Evolutionary conservation across 2,888 invertebrate species (phyloP), one percentile per base, ranked within the genome.

Genomic region (Prosopocoilus inquinatus): DNA sequence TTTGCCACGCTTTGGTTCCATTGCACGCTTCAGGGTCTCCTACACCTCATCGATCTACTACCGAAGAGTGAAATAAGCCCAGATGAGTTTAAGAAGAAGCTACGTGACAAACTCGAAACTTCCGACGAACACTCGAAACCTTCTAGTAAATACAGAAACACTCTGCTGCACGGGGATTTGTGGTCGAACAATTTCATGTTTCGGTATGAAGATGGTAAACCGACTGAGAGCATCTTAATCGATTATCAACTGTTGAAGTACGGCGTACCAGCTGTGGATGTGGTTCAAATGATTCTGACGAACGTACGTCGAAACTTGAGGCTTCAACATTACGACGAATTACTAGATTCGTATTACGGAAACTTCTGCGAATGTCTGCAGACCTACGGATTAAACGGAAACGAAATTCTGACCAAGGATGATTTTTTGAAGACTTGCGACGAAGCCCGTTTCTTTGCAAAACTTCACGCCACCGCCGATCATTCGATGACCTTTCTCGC

Each of bases 151-250:
- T 57, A 62, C 20, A 59, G 52, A 50, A 57, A 50, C 13, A 66
- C 69, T 3, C 28, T 71, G 3, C 43, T 70, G 2, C 74, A 74
- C 50, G 67, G 69, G 16, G 73, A 74, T 57, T 51, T 73, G 33
- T 74, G 74, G 74, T 58, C 60, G 2, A 73, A 70, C 43, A 74
- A 74, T 55, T 70, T 74, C 46, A 57, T 74, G 15, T 70, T 67
- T 58, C 54, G 51, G 20, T 71, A 72, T 34, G 51, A 60, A 4
- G 56, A 64, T 9, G 60, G 57, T 20, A 46, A 54, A 20, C 62
- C 65, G 1, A 44, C 50, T 2, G 56, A 65, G 1, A 62, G 65
- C 9, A 65, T 67, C 54, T 58, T 74, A n/a, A 56, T 74, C 12
- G 74, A 74, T 60, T 74, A 66, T 53, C 74, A 74, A 63, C 55